Evolutionary conservation across 2,888 invertebrate genomes (phyloP), one percentile per base, ranked within the genome.

Genomic region (Apotomis betuletana): DNA sequence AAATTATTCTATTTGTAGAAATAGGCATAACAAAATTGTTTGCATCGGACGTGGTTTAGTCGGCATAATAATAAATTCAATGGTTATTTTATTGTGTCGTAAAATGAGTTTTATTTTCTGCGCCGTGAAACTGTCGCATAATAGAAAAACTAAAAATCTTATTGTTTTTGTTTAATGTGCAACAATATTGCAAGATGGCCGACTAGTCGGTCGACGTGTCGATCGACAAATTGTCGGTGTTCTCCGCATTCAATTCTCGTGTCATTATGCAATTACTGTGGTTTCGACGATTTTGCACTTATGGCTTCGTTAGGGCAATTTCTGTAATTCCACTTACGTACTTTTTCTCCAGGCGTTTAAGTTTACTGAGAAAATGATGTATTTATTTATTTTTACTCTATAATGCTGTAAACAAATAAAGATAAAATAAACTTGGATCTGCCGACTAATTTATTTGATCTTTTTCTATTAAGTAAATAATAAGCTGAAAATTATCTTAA

Each of bases 261-360:
- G 72, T 78, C 80, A 81, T 81, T 83, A 79, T 77, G 77, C 79
- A 79, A 81, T 81, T 81, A 79, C 73, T 75, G 78, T 69, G 76
- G 78, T 81, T 78, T 77, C 76, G 73, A 80, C 78, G 79, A 80
- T 80, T 82, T 82, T 80, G 78, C 81, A 80, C 80, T 77, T 77
- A 79, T 57, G 8, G 71, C 68, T 70, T 75, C 52, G 73, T 75
- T 74, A 69, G 69, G 49, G 67, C 75, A 72, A 72, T 72, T 72
- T 72, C 51, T 68, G 55, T 63, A 72, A 58, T 68, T 68, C 51
- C 38, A 44, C 41, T 60, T 41, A 46, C 57, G 9, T 58, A 49
- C 36, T 67, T 67, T 55, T 55, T 64, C 44, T 13, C 10, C 13
- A 13, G 27, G 38, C 58, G 58, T 49, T 46, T 65, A 46, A 57